These are phyloP conservation scores for Pandemis heparana DNA, from an alignment of 2,888 invertebrate species.

Conservation along the genomic window DNA sequence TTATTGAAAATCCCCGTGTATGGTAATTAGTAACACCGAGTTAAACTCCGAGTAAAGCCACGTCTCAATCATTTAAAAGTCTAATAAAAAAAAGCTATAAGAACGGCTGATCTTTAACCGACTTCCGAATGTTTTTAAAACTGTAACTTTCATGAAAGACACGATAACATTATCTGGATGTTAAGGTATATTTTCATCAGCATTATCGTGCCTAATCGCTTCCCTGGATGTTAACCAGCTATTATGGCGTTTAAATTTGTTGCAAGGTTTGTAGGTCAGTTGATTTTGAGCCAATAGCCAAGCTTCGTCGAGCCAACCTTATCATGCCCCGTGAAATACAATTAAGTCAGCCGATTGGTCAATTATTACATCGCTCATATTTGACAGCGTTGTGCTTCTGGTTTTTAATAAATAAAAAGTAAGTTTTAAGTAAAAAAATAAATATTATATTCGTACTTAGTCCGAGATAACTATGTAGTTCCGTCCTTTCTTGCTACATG, in stretches of 20 bases:
- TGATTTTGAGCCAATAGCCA: constrained; percentile 17
- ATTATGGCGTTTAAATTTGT: constrained; percentile 16
- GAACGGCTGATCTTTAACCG: too few species aligned
- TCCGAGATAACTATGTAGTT: too few species aligned
- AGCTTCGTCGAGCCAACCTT: constrained; percentile 16
- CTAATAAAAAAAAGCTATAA: too few species aligned
- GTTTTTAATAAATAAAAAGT: neutral
- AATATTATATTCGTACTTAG: too few species aligned
- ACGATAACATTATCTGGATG: neutral
- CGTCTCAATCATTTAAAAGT: too few species aligned
- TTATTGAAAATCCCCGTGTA: too few species aligned
- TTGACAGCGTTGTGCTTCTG: neutral
- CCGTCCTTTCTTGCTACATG: too few species aligned
- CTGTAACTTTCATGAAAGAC: neutral
- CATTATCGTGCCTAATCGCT: constrained; percentile 1
- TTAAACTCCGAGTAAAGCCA: too few species aligned
- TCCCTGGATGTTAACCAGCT: constrained; percentile 9
- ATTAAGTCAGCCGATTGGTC: constrained; percentile 32
- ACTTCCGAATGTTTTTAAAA: too few species aligned
- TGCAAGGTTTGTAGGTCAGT: constrained; percentile 21
- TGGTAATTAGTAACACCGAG: too few species aligned
- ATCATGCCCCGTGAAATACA: constrained; percentile 17
- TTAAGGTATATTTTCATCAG: neutral
- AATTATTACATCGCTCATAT: constrained; percentile 23
- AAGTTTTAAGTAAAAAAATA: too few species aligned